Conservation (phyloP, 1,140 invertebrate genomes). For the Platyura marginata region DNA sequence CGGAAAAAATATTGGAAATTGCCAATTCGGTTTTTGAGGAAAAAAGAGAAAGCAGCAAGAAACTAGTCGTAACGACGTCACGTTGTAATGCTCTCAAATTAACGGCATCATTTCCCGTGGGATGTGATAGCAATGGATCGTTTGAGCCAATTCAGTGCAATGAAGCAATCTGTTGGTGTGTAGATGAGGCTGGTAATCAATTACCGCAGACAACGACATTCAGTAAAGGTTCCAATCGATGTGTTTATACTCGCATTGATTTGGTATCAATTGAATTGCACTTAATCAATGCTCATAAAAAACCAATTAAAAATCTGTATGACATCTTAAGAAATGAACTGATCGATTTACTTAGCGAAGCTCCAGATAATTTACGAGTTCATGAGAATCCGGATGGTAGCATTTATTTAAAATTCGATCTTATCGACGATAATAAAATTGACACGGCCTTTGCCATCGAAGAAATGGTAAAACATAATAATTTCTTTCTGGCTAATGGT, state of each 20-base stretch:
- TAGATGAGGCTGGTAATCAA: slow-evolving; percentile 68
- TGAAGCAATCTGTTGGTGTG: slow-evolving; percentile 61
- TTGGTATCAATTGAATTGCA: slow-evolving; percentile 20
- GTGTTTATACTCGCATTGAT: slow-evolving; percentile 16
- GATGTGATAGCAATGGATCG: slow-evolving; percentile 43
- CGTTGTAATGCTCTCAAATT: slow-evolving; percentile 40
- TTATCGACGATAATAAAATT: slow-evolving; percentile 19
- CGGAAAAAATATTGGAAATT: slow-evolving; percentile 19
- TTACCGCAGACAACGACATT: slow-evolving; percentile 41
- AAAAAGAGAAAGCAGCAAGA: slow-evolving; percentile 10
- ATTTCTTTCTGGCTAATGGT: slow-evolving; percentile 13
- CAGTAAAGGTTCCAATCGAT: slow-evolving; percentile 26
- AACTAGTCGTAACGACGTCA: slow-evolving; percentile 24
- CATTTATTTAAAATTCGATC: slow-evolving; percentile 16
- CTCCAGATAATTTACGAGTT: slow-evolving; percentile 19
- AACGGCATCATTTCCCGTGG: slow-evolving; percentile 32
- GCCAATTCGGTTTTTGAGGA: slow-evolving; percentile 21
- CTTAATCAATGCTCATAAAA: slow-evolving; percentile 11
- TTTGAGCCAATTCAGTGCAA: slow-evolving; percentile 59
- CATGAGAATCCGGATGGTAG: slow-evolving; percentile 22
- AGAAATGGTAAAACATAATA: slow-evolving; percentile 11
- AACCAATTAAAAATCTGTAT: slow-evolving; percentile 15
- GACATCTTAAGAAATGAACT: slow-evolving; percentile 16
- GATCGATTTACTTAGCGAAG: slow-evolving; percentile 15
- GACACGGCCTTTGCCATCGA: slow-evolving; percentile 23